Evolutionary conservation across 2,797 vertebrate genomes (phyloP), one percentile per base, ranked within the genome.

Genomic region (Gallinago stenura): DNA sequence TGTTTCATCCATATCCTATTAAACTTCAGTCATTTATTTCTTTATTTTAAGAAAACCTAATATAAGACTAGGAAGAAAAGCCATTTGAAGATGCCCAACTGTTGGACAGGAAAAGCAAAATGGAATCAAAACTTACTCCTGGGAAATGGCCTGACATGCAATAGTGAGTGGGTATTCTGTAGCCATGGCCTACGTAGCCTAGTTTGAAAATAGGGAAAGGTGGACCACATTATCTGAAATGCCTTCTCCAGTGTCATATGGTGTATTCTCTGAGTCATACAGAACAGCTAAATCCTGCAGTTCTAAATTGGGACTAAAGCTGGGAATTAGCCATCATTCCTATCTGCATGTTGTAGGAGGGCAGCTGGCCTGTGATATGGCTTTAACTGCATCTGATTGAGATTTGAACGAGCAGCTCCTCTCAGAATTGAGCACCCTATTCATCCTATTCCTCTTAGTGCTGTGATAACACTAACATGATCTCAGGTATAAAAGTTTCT

Each of bases 291-390:
- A 89, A 79, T 80, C 84, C 78, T 60, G n/a, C 66, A 56, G 51
- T 66, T 92, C 93, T 80, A 92, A 90, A 89, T 2, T 58, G 68
- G 56, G 82, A 89, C 39, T 62, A 64, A 87, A 93, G 46, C 75
- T 92, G 84, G 87, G 84, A 89, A 91, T 97, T 93, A 80, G 60
- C 78, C 83, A 41, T 56, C 33, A 6, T 35, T 93, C 37, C 60
- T 76, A 43, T 50, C 35, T 79, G 75, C 39, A 14, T 12, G 77
- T 31, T 70, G 81, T 17, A 51, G 69, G 56, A 61, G 68, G 58
- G 82, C 62, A 95, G 85, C 72, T 86, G 85, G 72, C 43, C 77
- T 39, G 2, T 77, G 51, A 35, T 12, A 13, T 0, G n/a, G 62
- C 56, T 91, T 80, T 35, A 56, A 25, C 56, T 73, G 61, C 69